Percentiles rank a stretch among this genome's conserved stretches.
These are phyloP conservation scores for Caenorhabditis imperialis DNA, from an alignment of 2,888 invertebrate species.

Conservation along the genomic window DNA sequence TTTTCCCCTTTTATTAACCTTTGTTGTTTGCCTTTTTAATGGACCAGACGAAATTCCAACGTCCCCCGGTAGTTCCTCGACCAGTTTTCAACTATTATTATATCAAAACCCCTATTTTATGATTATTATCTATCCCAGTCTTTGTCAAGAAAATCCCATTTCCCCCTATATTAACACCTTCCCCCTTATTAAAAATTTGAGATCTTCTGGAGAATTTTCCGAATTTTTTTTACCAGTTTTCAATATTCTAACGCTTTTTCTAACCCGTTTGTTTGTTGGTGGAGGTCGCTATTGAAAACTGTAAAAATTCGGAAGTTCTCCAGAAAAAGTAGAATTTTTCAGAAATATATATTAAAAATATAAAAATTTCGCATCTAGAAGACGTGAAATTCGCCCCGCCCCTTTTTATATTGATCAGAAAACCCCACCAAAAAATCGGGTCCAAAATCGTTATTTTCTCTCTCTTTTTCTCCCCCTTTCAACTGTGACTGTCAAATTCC, in stretches of 20 bases:
- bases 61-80: background rate
- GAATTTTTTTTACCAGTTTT: conserved; percentile 8
- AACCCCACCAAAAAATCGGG: too few relatives aligned
- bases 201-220: background rate
- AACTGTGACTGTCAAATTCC: background rate
- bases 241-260: background rate
- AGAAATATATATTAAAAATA: too few relatives aligned
- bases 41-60: background rate
- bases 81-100: background rate
- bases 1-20: conserved; percentile 3
- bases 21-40: background rate
- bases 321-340: too few relatives aligned
- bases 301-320: too few relatives aligned
- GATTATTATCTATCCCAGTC: too few relatives aligned
- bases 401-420: too few relatives aligned
- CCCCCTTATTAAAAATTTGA: background rate
- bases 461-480: background rate
- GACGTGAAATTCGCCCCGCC: too few relatives aligned
- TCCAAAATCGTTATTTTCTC: too few relatives aligned
- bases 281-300: too few relatives aligned
- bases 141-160: too few relatives aligned
- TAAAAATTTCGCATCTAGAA: too few relatives aligned
- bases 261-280: background rate
- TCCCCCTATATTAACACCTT: too few relatives aligned
- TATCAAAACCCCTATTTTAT: background rate